Conservation (phyloP, 2,888 invertebrate genomes). For the Aricia artaxerxes region DNA sequence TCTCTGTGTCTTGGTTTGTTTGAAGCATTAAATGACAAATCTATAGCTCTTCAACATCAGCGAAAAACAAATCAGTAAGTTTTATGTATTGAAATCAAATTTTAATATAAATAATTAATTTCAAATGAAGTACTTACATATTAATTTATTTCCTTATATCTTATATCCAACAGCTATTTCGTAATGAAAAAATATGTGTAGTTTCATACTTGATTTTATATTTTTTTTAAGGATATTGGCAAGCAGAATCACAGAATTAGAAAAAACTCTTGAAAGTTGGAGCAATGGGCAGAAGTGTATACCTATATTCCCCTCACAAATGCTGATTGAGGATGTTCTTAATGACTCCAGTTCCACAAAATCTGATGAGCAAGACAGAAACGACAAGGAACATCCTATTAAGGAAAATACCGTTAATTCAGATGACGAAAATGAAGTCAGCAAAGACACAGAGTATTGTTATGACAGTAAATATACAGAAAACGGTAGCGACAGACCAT, state of each 20-base stretch:
- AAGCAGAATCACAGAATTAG: constrained; percentile 89
- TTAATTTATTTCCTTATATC: too few species aligned
- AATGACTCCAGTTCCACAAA: constrained; percentile 58
- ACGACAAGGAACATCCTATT: constrained; percentile 44
- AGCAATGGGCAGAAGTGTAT: constrained; percentile 76
- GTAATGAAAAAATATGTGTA: background rate
- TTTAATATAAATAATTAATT: too few species aligned
- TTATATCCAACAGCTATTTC: too few species aligned
- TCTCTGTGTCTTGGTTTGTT: constrained; percentile 88
- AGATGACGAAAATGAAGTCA: constrained; percentile 65
- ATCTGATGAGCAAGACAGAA: constrained; percentile 57
- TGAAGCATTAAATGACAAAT: constrained; percentile 92
- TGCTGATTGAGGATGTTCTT: constrained; percentile 82
- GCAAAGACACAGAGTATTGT: constrained; percentile 48
- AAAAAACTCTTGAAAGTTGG: constrained; percentile 85
- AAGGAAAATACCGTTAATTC: constrained; percentile 52
- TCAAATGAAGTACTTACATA: too few species aligned
- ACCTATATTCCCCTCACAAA: constrained; percentile 82
- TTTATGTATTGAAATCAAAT: background rate
- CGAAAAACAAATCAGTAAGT: constrained; percentile 91
- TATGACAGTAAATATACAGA: constrained; percentile 45
- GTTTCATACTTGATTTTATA: background rate
- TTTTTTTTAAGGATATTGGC: constrained; percentile 85
- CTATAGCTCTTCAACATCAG: constrained; percentile 90
- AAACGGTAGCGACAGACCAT: constrained; percentile 47